These are phyloP conservation scores for Peromyscus polionotus DNA, from an alignment of 2,113 vertebrate species.

Conservation along the genomic window DNA sequence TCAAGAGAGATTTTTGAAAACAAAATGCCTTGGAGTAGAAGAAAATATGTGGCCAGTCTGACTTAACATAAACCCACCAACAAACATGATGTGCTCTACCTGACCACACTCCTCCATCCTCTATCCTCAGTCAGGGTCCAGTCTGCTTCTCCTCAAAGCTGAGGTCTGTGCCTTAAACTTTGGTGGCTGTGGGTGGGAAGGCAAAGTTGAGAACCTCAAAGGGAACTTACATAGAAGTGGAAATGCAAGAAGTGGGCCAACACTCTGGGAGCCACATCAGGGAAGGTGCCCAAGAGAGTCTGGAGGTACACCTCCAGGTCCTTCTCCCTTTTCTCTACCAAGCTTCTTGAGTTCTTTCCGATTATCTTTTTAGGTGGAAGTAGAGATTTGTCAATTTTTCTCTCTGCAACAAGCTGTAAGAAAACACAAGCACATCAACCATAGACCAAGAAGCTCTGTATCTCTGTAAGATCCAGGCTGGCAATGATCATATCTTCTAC, in stretches of 20 bases:
- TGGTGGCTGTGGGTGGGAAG: background rate
- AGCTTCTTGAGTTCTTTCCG: slow-evolving; percentile 97
- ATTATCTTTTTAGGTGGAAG: slow-evolving; percentile 98
- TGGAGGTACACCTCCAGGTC: slow-evolving; percentile 97
- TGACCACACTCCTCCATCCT: background rate
- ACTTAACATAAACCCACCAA: slow-evolving; percentile 1
- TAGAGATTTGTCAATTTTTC: slow-evolving; percentile 94
- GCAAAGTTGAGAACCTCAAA: background rate
- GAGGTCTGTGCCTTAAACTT: background rate
- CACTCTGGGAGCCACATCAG: slow-evolving; percentile 91
- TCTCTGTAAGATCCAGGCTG: background rate
- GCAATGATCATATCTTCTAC: background rate
- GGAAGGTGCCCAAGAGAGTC: slow-evolving; percentile 93
- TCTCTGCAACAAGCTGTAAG: slow-evolving; percentile 93
- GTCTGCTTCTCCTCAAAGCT: background rate
- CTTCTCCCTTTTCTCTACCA: slow-evolving; percentile 97
- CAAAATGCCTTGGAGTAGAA: background rate
- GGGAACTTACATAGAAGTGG: slow-evolving; percentile 95
- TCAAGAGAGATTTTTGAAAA: background rate
- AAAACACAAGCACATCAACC: slow-evolving; percentile 73
- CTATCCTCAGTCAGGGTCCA: background rate
- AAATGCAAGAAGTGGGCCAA: slow-evolving; percentile 95
- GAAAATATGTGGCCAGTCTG: background rate
- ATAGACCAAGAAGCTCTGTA: background rate
- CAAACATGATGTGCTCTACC: background rate